Evolutionary conservation across 2,797 vertebrate species (phyloP).

Genomic region (Acrocephalus scirpaceus): DNA sequence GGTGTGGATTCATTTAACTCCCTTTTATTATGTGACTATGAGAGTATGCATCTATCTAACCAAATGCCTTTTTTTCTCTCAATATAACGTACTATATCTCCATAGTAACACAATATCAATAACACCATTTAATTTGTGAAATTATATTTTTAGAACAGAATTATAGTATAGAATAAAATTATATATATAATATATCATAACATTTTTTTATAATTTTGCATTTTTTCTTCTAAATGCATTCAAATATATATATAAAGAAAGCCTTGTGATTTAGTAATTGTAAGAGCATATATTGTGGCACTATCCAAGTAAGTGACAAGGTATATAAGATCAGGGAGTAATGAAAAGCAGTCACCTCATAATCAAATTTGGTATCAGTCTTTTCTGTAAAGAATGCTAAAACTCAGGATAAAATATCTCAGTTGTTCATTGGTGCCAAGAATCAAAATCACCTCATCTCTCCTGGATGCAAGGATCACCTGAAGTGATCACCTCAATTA

Average conservation of each 20-base stretch:
- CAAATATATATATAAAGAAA: background rate
- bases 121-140: background rate
- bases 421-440: background rate
- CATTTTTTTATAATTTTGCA: background rate
- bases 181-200: background rate
- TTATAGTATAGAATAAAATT: background rate
- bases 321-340: background rate
- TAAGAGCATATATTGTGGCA: background rate
- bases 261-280: background rate
- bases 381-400: background rate
- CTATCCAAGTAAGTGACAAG: background rate
- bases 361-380: background rate
- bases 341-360: background rate
- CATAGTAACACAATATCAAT: slow-evolving; percentile 5
- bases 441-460: background rate
- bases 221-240: background rate
- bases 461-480: background rate
- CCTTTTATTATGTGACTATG: background rate
- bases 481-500: background rate
- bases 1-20: background rate
- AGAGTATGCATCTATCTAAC: background rate
- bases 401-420: background rate
- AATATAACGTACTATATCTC: background rate
- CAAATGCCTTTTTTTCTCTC: background rate
- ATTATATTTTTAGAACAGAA: background rate